phyloP scores from a whole-genome alignment of 2,113 vertebrate genomes.

The Ptilorrhoa leucosticta region DNA sequence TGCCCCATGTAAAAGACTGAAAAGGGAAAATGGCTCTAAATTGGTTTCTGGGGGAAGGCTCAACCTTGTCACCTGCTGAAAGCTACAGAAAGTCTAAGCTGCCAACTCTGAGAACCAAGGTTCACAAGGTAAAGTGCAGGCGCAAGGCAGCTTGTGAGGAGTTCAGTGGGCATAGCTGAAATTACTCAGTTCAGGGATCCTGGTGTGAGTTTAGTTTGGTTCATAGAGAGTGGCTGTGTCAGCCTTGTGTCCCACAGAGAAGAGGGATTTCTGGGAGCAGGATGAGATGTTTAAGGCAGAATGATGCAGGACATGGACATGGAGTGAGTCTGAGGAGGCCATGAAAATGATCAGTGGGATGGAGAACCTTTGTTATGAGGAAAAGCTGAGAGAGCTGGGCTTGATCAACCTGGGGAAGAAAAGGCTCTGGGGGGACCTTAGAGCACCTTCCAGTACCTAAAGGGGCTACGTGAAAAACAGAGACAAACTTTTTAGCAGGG shows the following conservation, averaged over 20 bases:
- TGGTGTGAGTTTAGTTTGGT: not conserved
- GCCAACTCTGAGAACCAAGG: not conserved
- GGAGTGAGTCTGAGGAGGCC: not conserved
- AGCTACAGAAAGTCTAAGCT: not conserved
- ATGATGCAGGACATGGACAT: not conserved
- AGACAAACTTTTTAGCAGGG: not conserved
- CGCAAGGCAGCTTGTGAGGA: too few relatives aligned
- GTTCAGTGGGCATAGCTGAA: not conserved
- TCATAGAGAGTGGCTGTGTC: not conserved
- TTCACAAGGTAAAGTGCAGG: accelerated
- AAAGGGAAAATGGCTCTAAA: not conserved
- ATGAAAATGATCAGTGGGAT: accelerated
- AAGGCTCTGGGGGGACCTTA: not conserved
- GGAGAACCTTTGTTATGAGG: not conserved
- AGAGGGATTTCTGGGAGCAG: not conserved
- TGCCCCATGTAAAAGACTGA: not conserved
- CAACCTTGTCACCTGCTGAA: not conserved
- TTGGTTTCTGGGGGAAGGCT: not conserved
- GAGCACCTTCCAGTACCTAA: not conserved
- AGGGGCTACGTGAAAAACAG: not conserved
- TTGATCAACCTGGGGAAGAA: not conserved
- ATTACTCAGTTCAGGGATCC: not conserved
- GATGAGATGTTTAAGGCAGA: not conserved
- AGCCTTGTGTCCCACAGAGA: not conserved
- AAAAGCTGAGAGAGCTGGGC: not conserved